Evolutionary conservation across 2,113 vertebrate genomes (phyloP).

Genomic region (Epinephelus fuscoguttatus): DNA sequence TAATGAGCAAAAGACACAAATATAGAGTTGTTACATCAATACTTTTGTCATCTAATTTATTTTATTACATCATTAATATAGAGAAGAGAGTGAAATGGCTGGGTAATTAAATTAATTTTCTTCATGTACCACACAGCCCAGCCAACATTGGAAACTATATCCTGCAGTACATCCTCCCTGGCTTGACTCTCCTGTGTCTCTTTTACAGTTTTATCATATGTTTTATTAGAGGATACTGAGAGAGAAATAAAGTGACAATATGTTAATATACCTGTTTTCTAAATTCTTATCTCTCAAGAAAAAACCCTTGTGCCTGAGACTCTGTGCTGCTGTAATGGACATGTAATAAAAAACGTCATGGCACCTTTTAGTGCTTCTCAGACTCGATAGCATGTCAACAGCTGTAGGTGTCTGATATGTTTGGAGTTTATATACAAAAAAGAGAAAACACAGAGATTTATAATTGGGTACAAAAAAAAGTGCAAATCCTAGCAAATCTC

Average conservation of each 20-base stretch:
- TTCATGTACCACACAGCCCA: not conserved
- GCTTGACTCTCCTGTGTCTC: not conserved
- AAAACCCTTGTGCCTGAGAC: not conserved
- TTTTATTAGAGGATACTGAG: not conserved
- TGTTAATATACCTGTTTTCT: not conserved
- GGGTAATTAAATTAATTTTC: not conserved
- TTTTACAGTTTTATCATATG: not conserved
- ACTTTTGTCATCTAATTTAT: not conserved
- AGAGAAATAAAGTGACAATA: not conserved
- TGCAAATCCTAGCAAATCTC: not conserved
- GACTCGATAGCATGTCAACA: too few species aligned
- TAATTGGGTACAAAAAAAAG: too few species aligned
- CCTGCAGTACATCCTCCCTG: not conserved
- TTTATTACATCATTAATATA: not conserved
- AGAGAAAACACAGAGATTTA: not conserved
- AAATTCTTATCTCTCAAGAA: not conserved
- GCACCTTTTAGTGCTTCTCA: not conserved
- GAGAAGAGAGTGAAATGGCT: not conserved
- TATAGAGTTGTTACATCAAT: not conserved
- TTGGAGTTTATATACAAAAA: not conserved
- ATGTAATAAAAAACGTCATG: not conserved
- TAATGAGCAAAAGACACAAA: not conserved
- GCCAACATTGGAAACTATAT: not conserved
- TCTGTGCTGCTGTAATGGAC: not conserved
- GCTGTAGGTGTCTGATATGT: not conserved